These are phyloP conservation scores for Serripes groenlandicus DNA, from an alignment of 2,888 invertebrate genomes.

Conservation along the genomic window DNA sequence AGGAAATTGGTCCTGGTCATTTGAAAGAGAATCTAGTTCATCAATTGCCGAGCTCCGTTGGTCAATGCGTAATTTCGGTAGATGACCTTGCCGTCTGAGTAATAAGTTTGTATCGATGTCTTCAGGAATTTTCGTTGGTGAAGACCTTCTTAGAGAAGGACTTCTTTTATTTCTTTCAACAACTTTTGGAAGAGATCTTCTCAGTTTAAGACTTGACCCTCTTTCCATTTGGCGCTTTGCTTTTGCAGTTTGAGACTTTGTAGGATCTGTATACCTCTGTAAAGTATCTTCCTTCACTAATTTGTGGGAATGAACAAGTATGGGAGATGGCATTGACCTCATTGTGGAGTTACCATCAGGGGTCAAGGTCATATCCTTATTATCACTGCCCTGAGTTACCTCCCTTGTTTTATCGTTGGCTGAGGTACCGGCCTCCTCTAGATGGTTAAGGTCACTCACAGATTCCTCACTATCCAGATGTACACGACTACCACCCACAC, in stretches of 20 bases:
- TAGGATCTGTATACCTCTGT: slow-evolving; percentile 78
- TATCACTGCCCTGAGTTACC: slow-evolving; percentile 28
- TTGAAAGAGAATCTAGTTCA: slow-evolving; percentile 12
- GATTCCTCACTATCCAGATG: slow-evolving; percentile 68
- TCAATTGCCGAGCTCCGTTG: slow-evolving; percentile 23
- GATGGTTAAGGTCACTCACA: slow-evolving; percentile 49
- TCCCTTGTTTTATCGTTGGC: slow-evolving; percentile 45
- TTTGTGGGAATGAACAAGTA: slow-evolving; percentile 78
- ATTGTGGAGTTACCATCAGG: slow-evolving; percentile 55
- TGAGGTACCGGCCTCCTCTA: slow-evolving; percentile 47
- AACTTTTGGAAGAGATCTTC: slow-evolving; percentile 65
- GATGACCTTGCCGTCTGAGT: slow-evolving; percentile 52
- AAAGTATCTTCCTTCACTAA: slow-evolving; percentile 78
- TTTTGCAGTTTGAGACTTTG: slow-evolving; percentile 42
- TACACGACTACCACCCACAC: slow-evolving; percentile 60
- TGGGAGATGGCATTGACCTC: slow-evolving; percentile 75
- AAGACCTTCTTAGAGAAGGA: background rate
- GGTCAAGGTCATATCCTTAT: slow-evolving; percentile 52
- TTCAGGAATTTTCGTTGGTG: slow-evolving; percentile 7
- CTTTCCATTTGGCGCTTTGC: slow-evolving; percentile 46
- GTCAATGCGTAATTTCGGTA: slow-evolving; percentile 61
- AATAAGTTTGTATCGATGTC: slow-evolving; percentile 37
- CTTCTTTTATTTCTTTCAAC: slow-evolving; percentile 35
- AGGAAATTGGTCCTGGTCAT: background rate
- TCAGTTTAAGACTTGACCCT: slow-evolving; percentile 51